Percentiles rank a stretch among this genome's conserved stretches.
These are phyloP conservation scores for Rhadina sibilatrix DNA, from an alignment of 2,113 vertebrate species.

Conservation along the genomic window DNA sequence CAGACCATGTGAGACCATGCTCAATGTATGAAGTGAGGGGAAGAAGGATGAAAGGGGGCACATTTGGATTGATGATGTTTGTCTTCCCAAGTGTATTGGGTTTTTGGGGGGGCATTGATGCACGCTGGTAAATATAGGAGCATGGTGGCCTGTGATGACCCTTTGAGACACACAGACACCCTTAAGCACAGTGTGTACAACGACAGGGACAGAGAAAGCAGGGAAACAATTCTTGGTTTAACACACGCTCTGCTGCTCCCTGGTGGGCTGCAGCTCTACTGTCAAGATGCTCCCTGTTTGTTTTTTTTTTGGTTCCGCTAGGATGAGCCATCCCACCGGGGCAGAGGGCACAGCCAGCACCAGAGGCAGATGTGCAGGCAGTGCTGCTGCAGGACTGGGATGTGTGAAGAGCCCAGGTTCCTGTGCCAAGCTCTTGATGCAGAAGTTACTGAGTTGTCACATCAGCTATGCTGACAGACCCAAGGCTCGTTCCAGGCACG, in stretches of 20 bases:
- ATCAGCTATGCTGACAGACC: not conserved
- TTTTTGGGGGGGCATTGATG: not conserved
- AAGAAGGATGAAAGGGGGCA: not conserved
- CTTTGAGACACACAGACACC: not conserved
- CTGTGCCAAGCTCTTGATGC: not conserved
- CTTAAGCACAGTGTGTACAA: not conserved
- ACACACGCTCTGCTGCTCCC: accelerated
- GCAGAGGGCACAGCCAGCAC: not conserved
- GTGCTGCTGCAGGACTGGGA: not conserved
- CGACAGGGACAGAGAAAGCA: not conserved
- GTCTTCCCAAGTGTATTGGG: not conserved
- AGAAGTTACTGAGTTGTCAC: not conserved
- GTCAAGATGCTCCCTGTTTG: not conserved
- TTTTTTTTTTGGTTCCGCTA: not conserved
- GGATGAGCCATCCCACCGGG: not conserved
- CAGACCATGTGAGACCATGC: not conserved
- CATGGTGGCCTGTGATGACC: not conserved
- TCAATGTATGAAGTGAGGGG: not conserved
- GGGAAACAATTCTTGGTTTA: not conserved
- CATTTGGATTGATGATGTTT: not conserved
- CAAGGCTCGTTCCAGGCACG: accelerated
- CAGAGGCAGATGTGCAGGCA: accelerated
- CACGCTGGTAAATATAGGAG: not conserved
- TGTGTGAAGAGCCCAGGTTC: not conserved
- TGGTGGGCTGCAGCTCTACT: not conserved